Evolutionary conservation across 1,140 invertebrate species (phyloP).

Genomic region (Aethina tumida): DNA sequence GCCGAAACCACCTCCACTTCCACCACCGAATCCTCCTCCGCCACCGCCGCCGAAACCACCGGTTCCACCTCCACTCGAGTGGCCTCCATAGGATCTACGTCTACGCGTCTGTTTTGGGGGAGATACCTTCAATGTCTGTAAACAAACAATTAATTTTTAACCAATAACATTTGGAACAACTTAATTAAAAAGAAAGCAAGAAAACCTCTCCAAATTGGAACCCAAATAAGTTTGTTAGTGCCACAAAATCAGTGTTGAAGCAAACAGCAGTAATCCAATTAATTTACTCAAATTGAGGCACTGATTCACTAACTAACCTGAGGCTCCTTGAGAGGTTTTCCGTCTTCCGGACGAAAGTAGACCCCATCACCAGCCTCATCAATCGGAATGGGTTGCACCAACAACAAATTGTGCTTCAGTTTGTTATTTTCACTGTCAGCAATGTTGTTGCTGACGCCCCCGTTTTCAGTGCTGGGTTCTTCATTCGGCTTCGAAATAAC

Average conservation of each 20-base stretch:
- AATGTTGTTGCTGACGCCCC: constrained; percentile 10
- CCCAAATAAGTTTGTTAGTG: not conserved
- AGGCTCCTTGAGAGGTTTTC: constrained; percentile 9
- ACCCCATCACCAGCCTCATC: constrained; percentile 17
- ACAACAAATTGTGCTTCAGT: constrained; percentile 9
- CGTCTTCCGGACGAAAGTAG: constrained; percentile 15
- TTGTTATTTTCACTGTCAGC: constrained; percentile 7
- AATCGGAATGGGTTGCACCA: constrained; percentile 11
- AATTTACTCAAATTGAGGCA: too few relatives aligned
- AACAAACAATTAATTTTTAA: not conserved
- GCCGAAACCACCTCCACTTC: too few relatives aligned
- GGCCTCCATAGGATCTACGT: not conserved
- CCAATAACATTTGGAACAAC: not conserved
- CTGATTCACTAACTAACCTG: too few relatives aligned
- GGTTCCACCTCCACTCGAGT: not conserved
- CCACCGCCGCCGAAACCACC: too few relatives aligned
- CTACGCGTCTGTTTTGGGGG: not conserved
- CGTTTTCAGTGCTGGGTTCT: constrained; percentile 6
- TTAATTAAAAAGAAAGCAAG: not conserved
- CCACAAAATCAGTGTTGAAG: constrained; percentile 1
- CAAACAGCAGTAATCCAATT: not conserved
- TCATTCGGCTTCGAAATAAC: constrained; percentile 9
- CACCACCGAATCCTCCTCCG: too few relatives aligned
- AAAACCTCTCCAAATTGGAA: not conserved
- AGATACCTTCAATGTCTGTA: constrained; percentile 1